Evolutionary conservation across 2,888 invertebrate species (phyloP), one percentile per base, ranked within the genome.

Genomic region (Himalopsyche japonica): DNA sequence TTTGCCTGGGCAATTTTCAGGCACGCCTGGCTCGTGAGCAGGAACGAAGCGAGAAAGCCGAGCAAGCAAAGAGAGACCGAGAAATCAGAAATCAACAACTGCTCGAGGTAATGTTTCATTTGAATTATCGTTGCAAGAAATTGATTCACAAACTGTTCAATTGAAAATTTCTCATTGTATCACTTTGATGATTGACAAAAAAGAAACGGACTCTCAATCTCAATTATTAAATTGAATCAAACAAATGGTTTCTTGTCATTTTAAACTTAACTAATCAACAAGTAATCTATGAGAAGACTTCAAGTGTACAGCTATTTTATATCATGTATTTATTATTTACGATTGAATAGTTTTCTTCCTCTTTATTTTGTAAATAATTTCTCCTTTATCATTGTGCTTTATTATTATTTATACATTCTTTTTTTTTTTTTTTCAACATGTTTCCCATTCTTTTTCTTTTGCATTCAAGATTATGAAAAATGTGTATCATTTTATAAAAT

Each of bases 41-140:
- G 80, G 97, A 97, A 90, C 94, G 96, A 88, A 94, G 95, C 27
- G 97, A 97, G 89, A 94, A 96, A 87, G 95, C 97, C 86, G 98
- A 98, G 89, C 94, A 96, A 83, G 95, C 95, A 70, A 94, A 97
- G 87, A 92, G 97, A 88, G 96, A 96, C 90, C 94, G 97, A 89
- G 96, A 96, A 90, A 94, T 95, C 79, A 93, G 97, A 88, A 96
- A 96, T 89, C 97, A 97, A 88, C 97, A 97, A 89, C 92, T 97
- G 64, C 91, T 98, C 88, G 98, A 98, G 96, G 98, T 98, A n/a
- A 92, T 70, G 70, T 70, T 15, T 70, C 70, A 70, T 70, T 20
- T 57, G n/a, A 24, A 70, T 27, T 27, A 27, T 24, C 30, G 30
- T 27, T 70, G 1, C 12, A 30, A 70, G 30, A 20, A 27, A 70